These are phyloP conservation scores for Anguilla pacifica DNA, from an alignment of 2,797 vertebrate genomes.

Conservation along the genomic window DNA sequence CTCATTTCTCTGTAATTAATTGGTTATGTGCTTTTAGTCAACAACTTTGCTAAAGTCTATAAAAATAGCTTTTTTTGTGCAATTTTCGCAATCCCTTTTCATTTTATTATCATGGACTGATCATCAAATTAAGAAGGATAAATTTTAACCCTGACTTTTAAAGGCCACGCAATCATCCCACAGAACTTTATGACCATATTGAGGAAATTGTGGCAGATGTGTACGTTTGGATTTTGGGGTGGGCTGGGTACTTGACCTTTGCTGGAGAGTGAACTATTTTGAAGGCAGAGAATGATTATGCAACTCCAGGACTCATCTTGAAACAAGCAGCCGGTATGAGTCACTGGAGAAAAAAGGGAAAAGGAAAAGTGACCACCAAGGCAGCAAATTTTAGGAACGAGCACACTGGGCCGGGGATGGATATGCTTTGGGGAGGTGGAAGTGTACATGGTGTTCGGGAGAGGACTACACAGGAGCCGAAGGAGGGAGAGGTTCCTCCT, in stretches of 20 bases:
- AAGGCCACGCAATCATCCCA: not conserved
- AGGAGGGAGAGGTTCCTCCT: no score
- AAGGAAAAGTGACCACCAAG: not conserved
- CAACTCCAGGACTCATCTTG: not conserved
- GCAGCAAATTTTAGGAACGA: not conserved
- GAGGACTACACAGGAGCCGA: not conserved
- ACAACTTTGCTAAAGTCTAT: not conserved
- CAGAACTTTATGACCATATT: not conserved
- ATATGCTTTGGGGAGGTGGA: no score
- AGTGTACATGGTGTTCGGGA: not conserved
- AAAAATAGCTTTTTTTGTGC: not conserved
- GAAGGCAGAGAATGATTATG: not conserved
- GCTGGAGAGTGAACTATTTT: not conserved
- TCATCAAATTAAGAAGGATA: not conserved
- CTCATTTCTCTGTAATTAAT: no score
- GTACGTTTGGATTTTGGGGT: not conserved
- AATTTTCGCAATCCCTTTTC: not conserved
- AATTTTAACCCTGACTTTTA: not conserved
- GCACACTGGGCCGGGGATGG: not conserved
- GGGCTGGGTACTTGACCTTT: not conserved
- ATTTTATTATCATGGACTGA: not conserved
- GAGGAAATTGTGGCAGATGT: not conserved
- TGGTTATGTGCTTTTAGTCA: not conserved
- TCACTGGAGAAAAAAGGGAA: not conserved
- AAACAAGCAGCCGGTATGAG: not conserved